Evolutionary conservation across 1,140 invertebrate genomes (phyloP).

Genomic region (Drosophila carrolli): DNA sequence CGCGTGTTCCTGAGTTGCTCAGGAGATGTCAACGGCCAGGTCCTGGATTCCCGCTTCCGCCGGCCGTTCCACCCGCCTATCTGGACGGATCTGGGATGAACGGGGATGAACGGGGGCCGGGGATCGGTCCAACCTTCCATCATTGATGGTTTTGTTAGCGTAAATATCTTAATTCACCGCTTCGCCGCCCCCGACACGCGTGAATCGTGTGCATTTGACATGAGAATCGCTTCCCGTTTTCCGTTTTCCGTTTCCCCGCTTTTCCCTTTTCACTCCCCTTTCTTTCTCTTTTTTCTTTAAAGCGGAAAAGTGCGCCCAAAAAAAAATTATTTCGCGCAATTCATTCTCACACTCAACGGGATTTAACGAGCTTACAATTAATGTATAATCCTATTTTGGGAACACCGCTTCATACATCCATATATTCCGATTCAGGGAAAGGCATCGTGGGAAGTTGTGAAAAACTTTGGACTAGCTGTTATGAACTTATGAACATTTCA

Average conservation of each 20-base stretch:
- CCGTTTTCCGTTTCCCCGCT: slow-evolving; percentile 4
- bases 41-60: slow-evolving; percentile 10
- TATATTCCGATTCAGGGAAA: neutral
- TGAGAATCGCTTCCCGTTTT: slow-evolving; percentile 37
- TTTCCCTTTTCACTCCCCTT: slow-evolving; percentile 9
- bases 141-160: slow-evolving; percentile 74
- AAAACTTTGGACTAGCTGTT: neutral
- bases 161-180: slow-evolving; percentile 80
- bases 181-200: slow-evolving; percentile 78
- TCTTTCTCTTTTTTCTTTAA: slow-evolving; percentile 9
- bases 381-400: slow-evolving; percentile 36
- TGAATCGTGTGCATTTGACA: slow-evolving; percentile 75
- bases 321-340: slow-evolving; percentile 9
- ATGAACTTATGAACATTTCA: no score
- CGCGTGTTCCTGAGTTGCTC: slow-evolving; percentile 16
- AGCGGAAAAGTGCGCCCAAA: slow-evolving; percentile 19
- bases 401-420: slow-evolving; percentile 1
- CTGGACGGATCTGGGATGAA: slow-evolving; percentile 29
- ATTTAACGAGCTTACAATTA: slow-evolving; percentile 42
- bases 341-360: slow-evolving; percentile 7
- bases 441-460: slow-evolving; percentile 8
- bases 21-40: slow-evolving; percentile 72
- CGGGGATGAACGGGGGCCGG: neutral
- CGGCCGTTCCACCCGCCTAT: slow-evolving; percentile 28
- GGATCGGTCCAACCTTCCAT: slow-evolving; percentile 12